phyloP scores from a whole-genome alignment of 2,113 vertebrate genomes.

The Alexandromys fortis region DNA sequence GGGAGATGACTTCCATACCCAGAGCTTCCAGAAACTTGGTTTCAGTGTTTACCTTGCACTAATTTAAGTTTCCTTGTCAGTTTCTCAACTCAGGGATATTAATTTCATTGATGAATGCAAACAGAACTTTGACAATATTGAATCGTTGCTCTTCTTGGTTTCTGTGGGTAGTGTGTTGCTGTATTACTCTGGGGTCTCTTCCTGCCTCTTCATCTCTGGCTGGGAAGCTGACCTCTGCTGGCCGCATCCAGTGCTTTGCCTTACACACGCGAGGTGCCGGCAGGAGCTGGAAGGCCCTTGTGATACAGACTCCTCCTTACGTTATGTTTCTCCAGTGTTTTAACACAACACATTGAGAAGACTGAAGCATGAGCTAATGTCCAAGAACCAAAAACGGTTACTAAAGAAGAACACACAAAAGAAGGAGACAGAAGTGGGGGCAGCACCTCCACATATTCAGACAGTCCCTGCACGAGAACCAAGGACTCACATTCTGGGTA shows the following conservation, averaged over 20 bases:
- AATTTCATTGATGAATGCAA: background rate
- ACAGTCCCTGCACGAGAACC: conserved; percentile 87
- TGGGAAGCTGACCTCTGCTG: background rate
- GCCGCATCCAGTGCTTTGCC: background rate
- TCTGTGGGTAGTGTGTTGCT: background rate
- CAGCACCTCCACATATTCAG: conserved; percentile 69
- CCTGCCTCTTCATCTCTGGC: background rate
- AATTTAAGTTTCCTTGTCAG: background rate
- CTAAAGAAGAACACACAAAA: conserved; percentile 58
- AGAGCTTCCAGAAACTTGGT: background rate
- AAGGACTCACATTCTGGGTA: conserved; percentile 84
- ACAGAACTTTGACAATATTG: background rate
- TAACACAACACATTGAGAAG: conserved; percentile 87
- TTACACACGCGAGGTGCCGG: background rate
- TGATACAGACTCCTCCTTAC: conserved; percentile 33
- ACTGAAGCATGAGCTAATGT: conserved; percentile 89
- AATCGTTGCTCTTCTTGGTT: background rate
- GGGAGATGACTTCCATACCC: background rate
- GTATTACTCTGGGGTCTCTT: background rate
- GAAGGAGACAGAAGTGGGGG: conserved; percentile 39
- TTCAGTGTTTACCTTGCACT: background rate
- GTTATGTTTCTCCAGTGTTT: conserved; percentile 55
- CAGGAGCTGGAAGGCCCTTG: background rate
- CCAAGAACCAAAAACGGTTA: conserved; percentile 79
- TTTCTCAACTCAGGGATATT: background rate